Base-by-base conservation (phyloP, 2,888 invertebrate genomes). In the Ophraella communa region DNA sequence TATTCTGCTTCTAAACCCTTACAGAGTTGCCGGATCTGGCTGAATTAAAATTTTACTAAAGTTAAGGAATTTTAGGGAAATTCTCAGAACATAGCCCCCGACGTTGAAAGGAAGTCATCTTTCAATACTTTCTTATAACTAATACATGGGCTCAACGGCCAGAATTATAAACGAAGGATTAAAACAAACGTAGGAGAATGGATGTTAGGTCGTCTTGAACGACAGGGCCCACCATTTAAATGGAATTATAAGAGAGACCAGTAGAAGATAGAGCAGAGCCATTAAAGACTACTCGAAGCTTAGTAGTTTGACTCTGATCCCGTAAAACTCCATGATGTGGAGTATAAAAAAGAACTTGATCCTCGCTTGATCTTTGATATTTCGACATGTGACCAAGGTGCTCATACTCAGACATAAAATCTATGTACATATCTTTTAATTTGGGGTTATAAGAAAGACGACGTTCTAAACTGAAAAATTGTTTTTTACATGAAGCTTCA, bases 401-500 rank as follows among this genome's bases (percentile, higher is more conserved):
- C 4, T 27, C 4, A 8, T 27, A 27, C 4, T 3, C 27, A 4
- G 4, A 27, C 27, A 27, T 27, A 4, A 27, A 27, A 27, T 27
- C 27, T 27, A 20, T 18, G 21, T 10, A 17, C 20, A 59, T 14
- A 11, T 27, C 33, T 10, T 58, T 21, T n/a, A n/a, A n/a, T n/a
- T n/a, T n/a, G n/a, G n/a, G n/a, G n/a, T n/a, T n/a, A n/a, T n/a
- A n/a, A n/a, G n/a, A n/a, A n/a, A n/a, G n/a, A n/a, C n/a, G n/a
- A n/a, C n/a, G n/a, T n/a, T n/a, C n/a, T n/a, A n/a, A 10, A 21
- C 20, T 23, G 54, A 42, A 24, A 45, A 44, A 49, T 23, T 27
- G 51, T 66, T 52, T 23, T 55, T 60, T 17, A 17, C 24, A 60
- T 30, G 35, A 24, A 3, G 14, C 20, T 30, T 55, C 39, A 21